A percentile compares a stretch with the other conserved stretches of the same genome.
phyloP scores from a whole-genome alignment of 2,113 vertebrate species.

The Geococcyx californianus region DNA sequence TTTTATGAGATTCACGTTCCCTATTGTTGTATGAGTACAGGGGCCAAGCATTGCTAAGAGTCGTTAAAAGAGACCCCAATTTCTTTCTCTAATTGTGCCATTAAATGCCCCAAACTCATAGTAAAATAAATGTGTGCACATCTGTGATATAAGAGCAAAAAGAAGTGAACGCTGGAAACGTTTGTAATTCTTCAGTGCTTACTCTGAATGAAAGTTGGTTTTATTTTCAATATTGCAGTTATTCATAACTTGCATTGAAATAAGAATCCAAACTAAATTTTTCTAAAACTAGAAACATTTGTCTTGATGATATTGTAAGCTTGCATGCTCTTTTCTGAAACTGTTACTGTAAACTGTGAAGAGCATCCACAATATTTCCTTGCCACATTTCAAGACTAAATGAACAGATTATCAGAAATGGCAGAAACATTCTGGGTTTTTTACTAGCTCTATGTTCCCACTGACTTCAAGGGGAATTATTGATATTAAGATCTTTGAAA shows the following conservation, averaged over 20 bases:
- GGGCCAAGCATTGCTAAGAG: not conserved
- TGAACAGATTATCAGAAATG: not conserved
- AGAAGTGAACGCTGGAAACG: not conserved
- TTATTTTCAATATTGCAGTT: not conserved
- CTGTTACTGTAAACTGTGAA: conserved; percentile 2
- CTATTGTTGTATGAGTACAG: not conserved
- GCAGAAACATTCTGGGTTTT: not conserved
- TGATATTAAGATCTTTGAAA: not conserved
- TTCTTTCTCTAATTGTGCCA: not conserved
- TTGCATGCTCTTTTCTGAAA: not conserved
- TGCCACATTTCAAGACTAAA: not conserved
- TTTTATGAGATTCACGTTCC: not conserved
- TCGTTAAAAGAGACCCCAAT: not conserved
- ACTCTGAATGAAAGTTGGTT: not conserved
- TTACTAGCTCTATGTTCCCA: not conserved
- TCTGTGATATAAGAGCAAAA: not conserved
- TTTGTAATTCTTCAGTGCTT: not conserved
- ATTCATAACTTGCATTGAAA: conserved; percentile 29
- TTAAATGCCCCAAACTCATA: not conserved
- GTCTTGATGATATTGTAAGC: not conserved
- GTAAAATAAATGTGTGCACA: not conserved
- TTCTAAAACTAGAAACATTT: not conserved
- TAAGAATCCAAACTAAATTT: conserved; percentile 1
- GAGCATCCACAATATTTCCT: not conserved
- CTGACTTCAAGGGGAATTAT: not conserved